phyloP scores from a whole-genome alignment of 2,113 vertebrate species.

The Thunnus thynnus region DNA sequence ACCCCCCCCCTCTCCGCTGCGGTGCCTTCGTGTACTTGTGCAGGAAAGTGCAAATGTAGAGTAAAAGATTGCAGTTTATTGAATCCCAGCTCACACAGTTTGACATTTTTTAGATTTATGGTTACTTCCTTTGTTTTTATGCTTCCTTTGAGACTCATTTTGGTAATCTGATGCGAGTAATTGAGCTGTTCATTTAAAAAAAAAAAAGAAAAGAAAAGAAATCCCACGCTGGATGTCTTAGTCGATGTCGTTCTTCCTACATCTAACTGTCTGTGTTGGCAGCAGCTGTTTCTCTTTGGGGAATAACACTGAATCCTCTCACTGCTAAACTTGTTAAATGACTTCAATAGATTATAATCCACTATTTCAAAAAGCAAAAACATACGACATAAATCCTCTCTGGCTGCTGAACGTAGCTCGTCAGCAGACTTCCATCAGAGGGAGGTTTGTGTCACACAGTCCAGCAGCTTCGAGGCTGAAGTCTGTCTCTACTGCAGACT shows the following conservation, averaged over 20 bases:
- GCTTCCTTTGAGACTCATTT: background rate
- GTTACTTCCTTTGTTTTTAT: background rate
- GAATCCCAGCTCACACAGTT: background rate
- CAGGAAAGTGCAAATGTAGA: background rate
- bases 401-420: background rate
- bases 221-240: background rate
- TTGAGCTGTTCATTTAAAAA: background rate
- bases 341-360: constrained; percentile 2
- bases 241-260: background rate
- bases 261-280: constrained; percentile 1
- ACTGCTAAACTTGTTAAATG: background rate
- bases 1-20: background rate
- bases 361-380: background rate
- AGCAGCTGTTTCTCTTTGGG: background rate
- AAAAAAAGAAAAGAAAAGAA: background rate
- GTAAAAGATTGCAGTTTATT: background rate
- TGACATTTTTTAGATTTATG: background rate
- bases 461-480: too few relatives aligned
- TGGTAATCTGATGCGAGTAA: background rate
- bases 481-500: too few relatives aligned
- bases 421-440: background rate
- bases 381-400: background rate
- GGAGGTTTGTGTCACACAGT: background rate
- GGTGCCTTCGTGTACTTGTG: background rate
- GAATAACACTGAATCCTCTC: background rate